A percentile compares a stretch with the other conserved stretches of the same genome.
Conservation (phyloP, 2,113 vertebrate species). For the Orthonyx spaldingii region DNA sequence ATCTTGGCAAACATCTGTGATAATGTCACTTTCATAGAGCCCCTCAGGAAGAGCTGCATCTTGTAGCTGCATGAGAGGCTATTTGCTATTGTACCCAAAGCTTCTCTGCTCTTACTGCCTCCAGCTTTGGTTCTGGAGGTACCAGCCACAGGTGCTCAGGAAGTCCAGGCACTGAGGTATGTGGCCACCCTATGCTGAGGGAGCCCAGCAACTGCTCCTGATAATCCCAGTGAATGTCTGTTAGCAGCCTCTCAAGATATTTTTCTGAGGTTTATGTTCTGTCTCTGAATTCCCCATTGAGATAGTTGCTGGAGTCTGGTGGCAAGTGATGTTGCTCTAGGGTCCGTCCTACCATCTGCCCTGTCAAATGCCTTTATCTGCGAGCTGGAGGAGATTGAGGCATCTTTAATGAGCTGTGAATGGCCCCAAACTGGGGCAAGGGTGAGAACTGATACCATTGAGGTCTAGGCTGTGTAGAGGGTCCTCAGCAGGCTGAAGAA, state of each 20-base stretch:
- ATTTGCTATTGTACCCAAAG: neutral
- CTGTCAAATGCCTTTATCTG: neutral
- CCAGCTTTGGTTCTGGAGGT: neutral
- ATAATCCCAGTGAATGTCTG: neutral
- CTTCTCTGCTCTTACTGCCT: neutral
- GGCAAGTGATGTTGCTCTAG: neutral
- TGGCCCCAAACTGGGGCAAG: neutral
- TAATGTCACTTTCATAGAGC: neutral
- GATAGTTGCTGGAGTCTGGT: neutral
- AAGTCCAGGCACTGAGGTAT: neutral
- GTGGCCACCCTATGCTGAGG: neutral
- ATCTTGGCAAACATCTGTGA: neutral
- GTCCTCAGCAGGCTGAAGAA: neutral
- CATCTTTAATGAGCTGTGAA: neutral
- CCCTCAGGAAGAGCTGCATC: neutral
- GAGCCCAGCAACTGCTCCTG: neutral
- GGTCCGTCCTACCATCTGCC: neutral
- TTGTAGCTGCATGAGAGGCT: neutral
- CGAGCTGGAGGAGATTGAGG: neutral
- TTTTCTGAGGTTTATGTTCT: neutral
- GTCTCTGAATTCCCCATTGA: neutral
- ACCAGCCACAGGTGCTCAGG: neutral
- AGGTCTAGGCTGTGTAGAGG: neutral
- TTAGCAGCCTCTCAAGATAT: neutral
- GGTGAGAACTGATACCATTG: neutral